Base-by-base conservation (phyloP, 1,140 invertebrate genomes). In the Pogonomyrmex barbatus region DNA sequence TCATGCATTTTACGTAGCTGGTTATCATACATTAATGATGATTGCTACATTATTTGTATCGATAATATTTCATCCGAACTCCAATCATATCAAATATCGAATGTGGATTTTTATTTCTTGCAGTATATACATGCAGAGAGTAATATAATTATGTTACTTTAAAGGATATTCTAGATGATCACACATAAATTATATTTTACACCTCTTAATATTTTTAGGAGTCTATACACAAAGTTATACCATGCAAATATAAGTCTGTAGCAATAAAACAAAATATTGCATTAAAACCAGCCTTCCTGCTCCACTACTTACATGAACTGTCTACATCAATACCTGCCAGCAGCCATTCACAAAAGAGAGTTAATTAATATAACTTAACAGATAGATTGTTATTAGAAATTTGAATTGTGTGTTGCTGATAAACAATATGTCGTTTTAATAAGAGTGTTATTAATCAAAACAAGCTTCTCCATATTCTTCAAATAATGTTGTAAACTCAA, bases 321-420 rank as follows among this genome's bases (percentile, higher is more conserved):
- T 95, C 94, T 95, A 95, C 93, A 94, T 95, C 95, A 94, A 95
- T 94, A 95, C 94, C 93, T 94, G 94, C 88, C 93, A 94, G 94
- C 94, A 94, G 94, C 94, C 93, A 91, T 94, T 94, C 89, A 91
- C 87, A 94, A 91, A 95, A 94, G 91, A 95, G 93, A 93, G 86
- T 92, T 93, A 85, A 92, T 95, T 94, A 95, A 94, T 95, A 93
- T 76, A 78, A 90, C 58, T 88, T 89, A 85, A 77, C 70, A 91
- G 84, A 36, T 83, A 68, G 47, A 0, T 71, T 83, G 62, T 79
- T 85, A 52, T 56, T 78, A 77, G 24, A 47, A 63, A 86, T 78
- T 24, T 82, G 47, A 76, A 89, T 82, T 86, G 42, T 63, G 54
- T 50, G 65, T 50, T 47, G 52, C n/a, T 2, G 71, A 56, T 87